phyloP scores from a whole-genome alignment of 2,113 vertebrate genomes.

The Proteles cristata region DNA sequence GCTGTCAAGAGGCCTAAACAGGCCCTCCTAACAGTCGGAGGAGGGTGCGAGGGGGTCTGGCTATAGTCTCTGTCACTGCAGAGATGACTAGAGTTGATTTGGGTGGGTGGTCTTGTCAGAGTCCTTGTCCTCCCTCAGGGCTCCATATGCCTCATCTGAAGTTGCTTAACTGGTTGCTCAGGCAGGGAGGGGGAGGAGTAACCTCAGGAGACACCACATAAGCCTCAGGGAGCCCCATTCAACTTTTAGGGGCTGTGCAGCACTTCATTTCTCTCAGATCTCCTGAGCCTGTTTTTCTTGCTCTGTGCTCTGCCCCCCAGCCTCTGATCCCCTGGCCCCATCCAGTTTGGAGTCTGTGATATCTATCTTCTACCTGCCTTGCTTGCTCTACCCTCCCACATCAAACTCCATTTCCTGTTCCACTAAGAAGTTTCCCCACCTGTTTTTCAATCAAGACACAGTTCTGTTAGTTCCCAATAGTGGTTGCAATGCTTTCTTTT shows the following conservation, averaged over 20 bases:
- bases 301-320: neutral
- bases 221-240: neutral
- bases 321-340: neutral
- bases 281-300: neutral
- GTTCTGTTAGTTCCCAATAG: neutral
- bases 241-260: too few relatives aligned
- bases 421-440: neutral
- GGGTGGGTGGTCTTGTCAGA: neutral
- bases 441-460: neutral
- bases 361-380: neutral
- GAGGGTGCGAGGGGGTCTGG: neutral
- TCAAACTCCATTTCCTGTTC: neutral
- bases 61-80: neutral
- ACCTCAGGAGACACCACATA: neutral
- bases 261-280: neutral
- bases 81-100: neutral
- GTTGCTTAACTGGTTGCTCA: too few relatives aligned
- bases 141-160: neutral
- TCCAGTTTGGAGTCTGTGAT: neutral
- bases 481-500: neutral
- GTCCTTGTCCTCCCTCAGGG: neutral
- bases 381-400: neutral
- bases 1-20: neutral
- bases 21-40: neutral
- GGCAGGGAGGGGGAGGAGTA: neutral